These are phyloP conservation scores for Dolomedes plantarius DNA, from an alignment of 2,888 invertebrate genomes.

Conservation along the genomic window DNA sequence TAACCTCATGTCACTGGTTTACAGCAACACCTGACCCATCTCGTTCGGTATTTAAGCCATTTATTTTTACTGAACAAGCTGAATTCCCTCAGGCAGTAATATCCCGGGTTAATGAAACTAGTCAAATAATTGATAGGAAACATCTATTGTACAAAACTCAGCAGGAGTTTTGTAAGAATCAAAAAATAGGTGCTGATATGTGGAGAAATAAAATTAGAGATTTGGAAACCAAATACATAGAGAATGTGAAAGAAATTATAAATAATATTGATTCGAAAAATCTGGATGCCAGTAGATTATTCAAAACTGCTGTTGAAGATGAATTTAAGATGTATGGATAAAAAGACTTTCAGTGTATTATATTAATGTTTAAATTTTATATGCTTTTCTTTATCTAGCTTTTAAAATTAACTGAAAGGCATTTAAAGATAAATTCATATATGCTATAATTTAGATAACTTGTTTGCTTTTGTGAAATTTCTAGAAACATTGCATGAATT, in stretches of 20 bases:
- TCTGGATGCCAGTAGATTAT: conserved; percentile 76
- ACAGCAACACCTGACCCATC: conserved; percentile 88
- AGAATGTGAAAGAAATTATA: conserved; percentile 76
- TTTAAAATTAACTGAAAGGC: too few species aligned
- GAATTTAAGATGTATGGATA: conserved; percentile 79
- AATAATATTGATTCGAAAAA: conserved; percentile 74
- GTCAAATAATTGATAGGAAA: conserved; percentile 77
- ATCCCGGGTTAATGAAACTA: conserved; percentile 78
- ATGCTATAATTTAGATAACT: too few species aligned
- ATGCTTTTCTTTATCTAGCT: too few species aligned
- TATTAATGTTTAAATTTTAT: too few species aligned
- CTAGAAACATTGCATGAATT: too few species aligned
- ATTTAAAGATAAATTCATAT: too few species aligned
- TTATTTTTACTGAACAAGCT: conserved; percentile 81
- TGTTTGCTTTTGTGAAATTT: too few species aligned
- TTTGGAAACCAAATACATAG: conserved; percentile 77
- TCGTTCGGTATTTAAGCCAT: conserved; percentile 87
- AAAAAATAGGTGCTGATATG: conserved; percentile 73
- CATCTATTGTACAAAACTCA: conserved; percentile 83
- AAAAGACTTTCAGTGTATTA: too few species aligned
- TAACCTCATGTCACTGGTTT: conserved; percentile 86
- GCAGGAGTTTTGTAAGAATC: conserved; percentile 78
- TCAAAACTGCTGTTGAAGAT: conserved; percentile 77
- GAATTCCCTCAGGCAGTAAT: conserved; percentile 82
- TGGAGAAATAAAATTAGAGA: conserved; percentile 77